phyloP scores from a whole-genome alignment of 2,797 vertebrate genomes.

The Trichosurus vulpecula region DNA sequence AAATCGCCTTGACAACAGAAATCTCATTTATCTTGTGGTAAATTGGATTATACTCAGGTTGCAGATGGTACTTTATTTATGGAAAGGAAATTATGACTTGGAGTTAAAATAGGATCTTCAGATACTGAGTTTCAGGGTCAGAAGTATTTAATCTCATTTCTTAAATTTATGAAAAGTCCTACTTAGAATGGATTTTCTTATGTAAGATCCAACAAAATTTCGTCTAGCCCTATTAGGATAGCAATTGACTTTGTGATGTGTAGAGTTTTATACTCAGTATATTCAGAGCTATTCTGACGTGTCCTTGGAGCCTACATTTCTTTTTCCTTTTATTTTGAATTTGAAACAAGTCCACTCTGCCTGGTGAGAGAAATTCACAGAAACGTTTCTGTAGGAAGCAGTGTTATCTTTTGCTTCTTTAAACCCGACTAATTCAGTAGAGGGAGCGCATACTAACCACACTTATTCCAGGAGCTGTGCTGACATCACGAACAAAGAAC shows the following conservation, averaged over 20 bases:
- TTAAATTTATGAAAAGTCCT: slow-evolving; percentile 42
- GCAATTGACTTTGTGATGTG: neutral
- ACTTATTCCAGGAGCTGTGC: neutral
- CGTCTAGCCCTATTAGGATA: slow-evolving; percentile 27
- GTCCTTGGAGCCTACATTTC: slow-evolving; percentile 22
- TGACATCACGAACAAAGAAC: slow-evolving; percentile 53
- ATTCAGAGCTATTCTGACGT: slow-evolving; percentile 41
- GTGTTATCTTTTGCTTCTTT: neutral
- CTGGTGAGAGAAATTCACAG: slow-evolving; percentile 51
- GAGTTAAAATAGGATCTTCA: slow-evolving; percentile 68
- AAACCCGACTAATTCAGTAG: slow-evolving; percentile 46
- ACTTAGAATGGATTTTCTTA: slow-evolving; percentile 25
- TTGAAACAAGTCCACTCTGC: slow-evolving; percentile 25
- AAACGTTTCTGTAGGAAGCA: slow-evolving; percentile 29
- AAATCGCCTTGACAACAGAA: slow-evolving; percentile 67
- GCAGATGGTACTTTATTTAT: slow-evolving; percentile 68
- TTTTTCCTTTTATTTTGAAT: slow-evolving; percentile 51
- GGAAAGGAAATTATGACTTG: slow-evolving; percentile 72
- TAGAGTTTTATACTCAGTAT: slow-evolving; percentile 12
- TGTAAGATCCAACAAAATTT: slow-evolving; percentile 9
- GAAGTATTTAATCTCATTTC: slow-evolving; percentile 74
- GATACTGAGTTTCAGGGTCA: slow-evolving; percentile 67
- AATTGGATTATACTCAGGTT: slow-evolving; percentile 65
- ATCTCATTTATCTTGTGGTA: slow-evolving; percentile 68
- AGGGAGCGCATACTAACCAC: slow-evolving; percentile 58